phyloP scores from a whole-genome alignment of 1,140 invertebrate species.

The Cotesia glomerata region DNA sequence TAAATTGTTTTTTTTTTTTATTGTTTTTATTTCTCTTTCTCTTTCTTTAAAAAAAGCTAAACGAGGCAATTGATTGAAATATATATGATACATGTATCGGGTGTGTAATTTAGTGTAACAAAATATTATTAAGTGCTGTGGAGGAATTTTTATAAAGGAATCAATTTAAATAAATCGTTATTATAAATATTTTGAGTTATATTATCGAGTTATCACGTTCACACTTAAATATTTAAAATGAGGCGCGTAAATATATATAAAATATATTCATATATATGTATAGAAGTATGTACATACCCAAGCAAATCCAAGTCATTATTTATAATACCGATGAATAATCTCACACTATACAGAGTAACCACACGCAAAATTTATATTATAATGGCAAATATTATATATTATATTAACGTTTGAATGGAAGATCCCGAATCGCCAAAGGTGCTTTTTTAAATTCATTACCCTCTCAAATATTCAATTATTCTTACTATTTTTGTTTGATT shows the following conservation, averaged over 20 bases:
- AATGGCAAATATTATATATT: background rate
- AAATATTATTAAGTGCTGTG: background rate
- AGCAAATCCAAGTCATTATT: conserved; percentile 19
- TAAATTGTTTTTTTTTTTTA: too few species aligned
- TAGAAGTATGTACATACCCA: background rate
- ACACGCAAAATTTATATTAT: background rate
- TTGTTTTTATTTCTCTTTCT: too few species aligned
- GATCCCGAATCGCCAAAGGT: conserved; percentile 30
- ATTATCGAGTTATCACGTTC: conserved; percentile 28
- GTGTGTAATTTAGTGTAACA: background rate
- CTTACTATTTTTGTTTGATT: conserved; percentile 43
- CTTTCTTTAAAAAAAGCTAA: too few species aligned
- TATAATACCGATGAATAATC: conserved; percentile 11
- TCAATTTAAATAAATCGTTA: conserved; percentile 23
- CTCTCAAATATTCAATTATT: conserved; percentile 47
- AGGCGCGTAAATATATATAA: too few species aligned
- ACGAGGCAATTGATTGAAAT: background rate
- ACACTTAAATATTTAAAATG: conserved; percentile 27
- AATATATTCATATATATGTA: too few species aligned
- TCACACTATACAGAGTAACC: background rate
- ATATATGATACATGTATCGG: background rate
- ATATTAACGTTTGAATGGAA: conserved; percentile 1
- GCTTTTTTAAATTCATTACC: conserved; percentile 44
- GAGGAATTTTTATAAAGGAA: background rate
- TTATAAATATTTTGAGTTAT: conserved; percentile 15